Evolutionary conservation across 2,888 invertebrate species (phyloP).

Genomic region (Smittia sp.): DNA sequence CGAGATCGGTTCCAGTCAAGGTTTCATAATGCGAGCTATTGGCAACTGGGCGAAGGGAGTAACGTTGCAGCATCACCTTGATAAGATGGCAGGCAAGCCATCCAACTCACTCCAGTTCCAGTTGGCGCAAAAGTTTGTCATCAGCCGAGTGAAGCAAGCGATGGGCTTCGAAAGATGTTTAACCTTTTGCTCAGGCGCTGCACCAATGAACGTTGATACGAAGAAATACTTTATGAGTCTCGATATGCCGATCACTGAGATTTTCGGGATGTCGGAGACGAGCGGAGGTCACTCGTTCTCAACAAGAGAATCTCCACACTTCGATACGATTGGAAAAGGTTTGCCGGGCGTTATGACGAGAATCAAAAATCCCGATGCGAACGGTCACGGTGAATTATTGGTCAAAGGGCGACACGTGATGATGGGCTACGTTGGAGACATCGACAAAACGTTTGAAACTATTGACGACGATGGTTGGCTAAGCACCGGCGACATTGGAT

Average conservation of each 20-base stretch:
- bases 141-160: conserved; percentile 67
- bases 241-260: conserved; percentile 79
- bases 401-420: conserved; percentile 78
- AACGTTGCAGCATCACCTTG: conserved; percentile 65
- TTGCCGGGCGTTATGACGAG: conserved; percentile 69
- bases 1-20: conserved; percentile 63
- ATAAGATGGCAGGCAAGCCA: conserved; percentile 58
- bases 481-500: conserved; percentile 83
- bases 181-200: conserved; percentile 72
- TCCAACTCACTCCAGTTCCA: conserved; percentile 63
- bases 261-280: conserved; percentile 86
- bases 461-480: conserved; percentile 81
- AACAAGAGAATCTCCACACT: conserved; percentile 56
- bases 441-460: conserved; percentile 71
- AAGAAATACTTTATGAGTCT: conserved; percentile 85
- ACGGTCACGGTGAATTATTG: conserved; percentile 75
- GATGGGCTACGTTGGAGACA: conserved; percentile 80
- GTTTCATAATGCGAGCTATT: conserved; percentile 65
- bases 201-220: conserved; percentile 78
- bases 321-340: conserved; percentile 71
- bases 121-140: conserved; percentile 69
- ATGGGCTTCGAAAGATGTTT: conserved; percentile 70
- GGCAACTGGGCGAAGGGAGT: conserved; percentile 72
- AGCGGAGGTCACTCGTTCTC: conserved; percentile 75
- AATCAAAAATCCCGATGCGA: conserved; percentile 66